These are phyloP conservation scores for Anastrepha ludens DNA, from an alignment of 1,140 invertebrate species.

Conservation along the genomic window DNA sequence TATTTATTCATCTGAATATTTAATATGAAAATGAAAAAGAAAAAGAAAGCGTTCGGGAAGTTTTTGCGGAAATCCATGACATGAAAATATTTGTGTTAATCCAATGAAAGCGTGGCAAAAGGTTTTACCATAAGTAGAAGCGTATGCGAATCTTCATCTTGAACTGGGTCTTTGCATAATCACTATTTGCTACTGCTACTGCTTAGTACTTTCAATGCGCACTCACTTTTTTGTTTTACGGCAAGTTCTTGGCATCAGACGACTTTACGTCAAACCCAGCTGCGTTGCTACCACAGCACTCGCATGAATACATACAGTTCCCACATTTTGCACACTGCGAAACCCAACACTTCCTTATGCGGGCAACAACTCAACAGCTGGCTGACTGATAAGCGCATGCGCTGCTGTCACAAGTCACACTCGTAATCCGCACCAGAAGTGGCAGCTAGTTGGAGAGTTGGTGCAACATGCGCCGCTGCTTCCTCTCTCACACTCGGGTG, in stretches of 20 bases:
- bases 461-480: not conserved
- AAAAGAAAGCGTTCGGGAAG: slow-evolving; percentile 39
- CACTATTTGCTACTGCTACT: not conserved
- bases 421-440: not conserved
- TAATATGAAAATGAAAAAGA: slow-evolving; percentile 7
- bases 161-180: slow-evolving; percentile 27
- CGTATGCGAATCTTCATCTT: not conserved
- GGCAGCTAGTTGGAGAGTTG: not conserved
- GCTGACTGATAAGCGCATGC: slow-evolving; percentile 10
- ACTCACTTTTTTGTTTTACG: not conserved
- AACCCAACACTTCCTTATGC: not conserved
- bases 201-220: not conserved
- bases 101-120: slow-evolving; percentile 51
- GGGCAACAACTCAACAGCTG: not conserved
- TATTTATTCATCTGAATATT: too few relatives aligned
- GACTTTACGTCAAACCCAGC: not conserved
- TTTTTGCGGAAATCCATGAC: slow-evolving; percentile 7
- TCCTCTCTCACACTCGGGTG: not conserved
- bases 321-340: not conserved
- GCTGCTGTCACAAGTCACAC: not conserved
- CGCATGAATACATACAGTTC: not conserved
- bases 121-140: not conserved
- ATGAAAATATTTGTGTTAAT: slow-evolving; percentile 41
- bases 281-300: not conserved
- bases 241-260: not conserved